Percentiles rank a stretch among this genome's conserved stretches.
Conservation (phyloP, 2,888 invertebrate genomes). For the Thymelicus sylvestris region DNA sequence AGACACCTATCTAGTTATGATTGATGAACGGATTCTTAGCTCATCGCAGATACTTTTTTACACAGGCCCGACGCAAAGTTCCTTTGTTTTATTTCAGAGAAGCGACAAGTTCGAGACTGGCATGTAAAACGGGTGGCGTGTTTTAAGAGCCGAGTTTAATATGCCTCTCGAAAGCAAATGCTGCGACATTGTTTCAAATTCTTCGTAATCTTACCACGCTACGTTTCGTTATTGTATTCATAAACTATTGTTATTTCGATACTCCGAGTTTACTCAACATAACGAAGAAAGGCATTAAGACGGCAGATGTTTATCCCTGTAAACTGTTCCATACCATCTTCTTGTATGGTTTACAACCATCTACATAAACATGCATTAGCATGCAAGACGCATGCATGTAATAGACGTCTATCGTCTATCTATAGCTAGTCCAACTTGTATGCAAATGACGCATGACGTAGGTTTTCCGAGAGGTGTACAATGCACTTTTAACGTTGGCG, state of each 20-base stretch:
- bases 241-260: slow-evolving; percentile 40
- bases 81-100: slow-evolving; percentile 71
- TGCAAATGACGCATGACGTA: slow-evolving; percentile 51
- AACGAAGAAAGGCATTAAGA: slow-evolving; percentile 28
- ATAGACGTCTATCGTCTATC: slow-evolving; percentile 41
- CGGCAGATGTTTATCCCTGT: slow-evolving; percentile 33
- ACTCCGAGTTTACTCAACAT: slow-evolving; percentile 39
- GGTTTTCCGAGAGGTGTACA: slow-evolving; percentile 74
- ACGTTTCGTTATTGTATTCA: slow-evolving; percentile 43
- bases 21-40: slow-evolving; percentile 32
- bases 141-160: slow-evolving; percentile 43
- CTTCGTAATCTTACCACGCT: slow-evolving; percentile 44
- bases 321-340: slow-evolving; percentile 31
- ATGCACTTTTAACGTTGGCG: slow-evolving; percentile 76
- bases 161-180: slow-evolving; percentile 47
- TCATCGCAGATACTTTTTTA: slow-evolving; percentile 28
- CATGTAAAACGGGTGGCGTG: slow-evolving; percentile 61
- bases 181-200: slow-evolving; percentile 49
- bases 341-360: slow-evolving; percentile 41
- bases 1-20: slow-evolving; percentile 29
- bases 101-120: slow-evolving; percentile 60
- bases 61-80: slow-evolving; percentile 37
- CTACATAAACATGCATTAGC: slow-evolving; percentile 45
- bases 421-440: slow-evolving; percentile 46
- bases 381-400: slow-evolving; percentile 47